These are phyloP conservation scores for Casuarius casuarius DNA, from an alignment of 2,113 vertebrate species.

Conservation along the genomic window DNA sequence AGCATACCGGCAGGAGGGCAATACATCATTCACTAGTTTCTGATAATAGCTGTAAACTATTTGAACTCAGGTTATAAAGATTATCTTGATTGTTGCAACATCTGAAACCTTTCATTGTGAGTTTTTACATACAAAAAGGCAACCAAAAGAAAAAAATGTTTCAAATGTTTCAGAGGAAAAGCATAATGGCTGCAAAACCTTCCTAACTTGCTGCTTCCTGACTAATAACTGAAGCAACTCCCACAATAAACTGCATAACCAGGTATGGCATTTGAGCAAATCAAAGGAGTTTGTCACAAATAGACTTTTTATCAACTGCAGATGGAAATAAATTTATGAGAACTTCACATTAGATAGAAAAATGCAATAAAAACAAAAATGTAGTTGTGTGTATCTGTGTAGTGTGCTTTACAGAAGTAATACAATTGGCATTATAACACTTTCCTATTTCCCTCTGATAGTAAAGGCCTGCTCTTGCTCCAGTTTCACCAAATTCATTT, in stretches of 20 bases:
- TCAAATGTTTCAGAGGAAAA: slow-evolving; percentile 23
- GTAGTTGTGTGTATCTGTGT: background rate
- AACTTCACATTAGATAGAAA: background rate
- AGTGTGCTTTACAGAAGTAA: background rate
- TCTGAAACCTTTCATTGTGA: slow-evolving; percentile 22
- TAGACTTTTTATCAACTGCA: background rate
- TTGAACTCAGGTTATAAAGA: slow-evolving; percentile 55
- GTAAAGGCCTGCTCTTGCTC: background rate
- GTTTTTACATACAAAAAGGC: slow-evolving; percentile 42
- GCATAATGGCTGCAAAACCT: background rate
- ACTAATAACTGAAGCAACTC: background rate
- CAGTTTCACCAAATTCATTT: background rate
- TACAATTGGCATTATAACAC: background rate
- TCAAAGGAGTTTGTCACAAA: background rate
- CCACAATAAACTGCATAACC: background rate
- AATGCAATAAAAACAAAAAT: background rate
- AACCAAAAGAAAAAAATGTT: background rate
- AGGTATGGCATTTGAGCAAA: background rate
- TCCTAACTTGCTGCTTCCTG: background rate
- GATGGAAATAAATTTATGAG: slow-evolving; percentile 20
- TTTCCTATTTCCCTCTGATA: background rate
- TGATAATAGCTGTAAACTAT: slow-evolving; percentile 50
- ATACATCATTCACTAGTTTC: background rate
- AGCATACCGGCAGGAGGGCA: slow-evolving; percentile 38
- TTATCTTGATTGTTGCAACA: slow-evolving; percentile 25